Evolutionary conservation across 1,140 invertebrate genomes (phyloP).

Genomic region (Heliconius melpomene): DNA sequence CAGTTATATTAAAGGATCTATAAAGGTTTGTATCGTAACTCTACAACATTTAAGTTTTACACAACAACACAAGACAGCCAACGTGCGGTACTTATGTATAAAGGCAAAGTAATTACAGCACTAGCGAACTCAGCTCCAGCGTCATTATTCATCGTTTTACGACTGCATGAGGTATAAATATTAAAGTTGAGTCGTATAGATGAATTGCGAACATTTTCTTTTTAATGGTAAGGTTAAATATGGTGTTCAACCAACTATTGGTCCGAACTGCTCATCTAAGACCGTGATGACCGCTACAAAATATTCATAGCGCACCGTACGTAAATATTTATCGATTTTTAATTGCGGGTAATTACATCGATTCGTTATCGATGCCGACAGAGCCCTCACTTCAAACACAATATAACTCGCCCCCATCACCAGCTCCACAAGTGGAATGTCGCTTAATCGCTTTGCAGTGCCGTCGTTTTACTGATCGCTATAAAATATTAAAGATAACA

Average conservation of each 20-base stretch:
- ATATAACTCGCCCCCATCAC: slow-evolving; percentile 48
- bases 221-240: slow-evolving; percentile 79
- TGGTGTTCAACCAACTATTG: slow-evolving; percentile 63
- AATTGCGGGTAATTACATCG: slow-evolving; percentile 67
- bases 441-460: slow-evolving; percentile 73
- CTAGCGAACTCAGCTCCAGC: slow-evolving; percentile 74
- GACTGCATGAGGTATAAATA: slow-evolving; percentile 79
- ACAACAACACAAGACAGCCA: slow-evolving; percentile 74
- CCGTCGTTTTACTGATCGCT: slow-evolving; percentile 78
- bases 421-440: slow-evolving; percentile 61
- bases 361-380: slow-evolving; percentile 54
- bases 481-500: slow-evolving; percentile 80
- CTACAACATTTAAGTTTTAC: slow-evolving; percentile 67
- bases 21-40: slow-evolving; percentile 59
- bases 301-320: slow-evolving; percentile 60
- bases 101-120: slow-evolving; percentile 77
- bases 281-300: slow-evolving; percentile 57
- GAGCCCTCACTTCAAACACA: slow-evolving; percentile 45
- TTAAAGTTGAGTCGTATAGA: slow-evolving; percentile 79
- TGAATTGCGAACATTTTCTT: slow-evolving; percentile 79
- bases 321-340: slow-evolving; percentile 67
- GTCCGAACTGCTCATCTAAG: slow-evolving; percentile 60
- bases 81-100: slow-evolving; percentile 63
- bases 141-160: slow-evolving; percentile 81
- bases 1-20: slow-evolving; percentile 54